These are phyloP conservation scores for Anisognathus igniventris DNA, from an alignment of 2,797 vertebrate genomes.

Conservation along the genomic window DNA sequence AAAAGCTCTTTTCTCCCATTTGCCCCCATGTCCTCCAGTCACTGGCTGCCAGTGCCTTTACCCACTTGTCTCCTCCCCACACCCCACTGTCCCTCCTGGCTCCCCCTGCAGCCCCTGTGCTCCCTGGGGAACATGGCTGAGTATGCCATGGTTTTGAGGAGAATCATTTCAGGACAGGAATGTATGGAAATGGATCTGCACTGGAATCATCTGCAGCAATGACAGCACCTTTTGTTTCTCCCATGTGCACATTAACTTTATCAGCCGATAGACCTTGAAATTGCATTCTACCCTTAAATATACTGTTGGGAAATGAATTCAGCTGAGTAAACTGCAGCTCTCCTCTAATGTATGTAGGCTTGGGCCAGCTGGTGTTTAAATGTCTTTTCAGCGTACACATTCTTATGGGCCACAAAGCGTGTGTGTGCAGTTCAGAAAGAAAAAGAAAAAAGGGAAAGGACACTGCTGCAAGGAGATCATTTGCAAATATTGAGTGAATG, in stretches of 20 bases:
- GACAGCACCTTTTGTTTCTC: slow-evolving; percentile 37
- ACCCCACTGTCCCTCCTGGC: too few relatives aligned
- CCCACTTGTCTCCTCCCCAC: background rate
- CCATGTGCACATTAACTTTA: background rate
- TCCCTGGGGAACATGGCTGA: rapidly evolving
- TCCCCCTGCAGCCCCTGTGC: background rate
- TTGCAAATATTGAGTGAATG: slow-evolving; percentile 33
- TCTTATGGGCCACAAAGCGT: background rate
- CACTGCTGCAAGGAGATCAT: background rate
- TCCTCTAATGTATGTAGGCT: background rate
- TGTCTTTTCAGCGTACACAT: background rate
- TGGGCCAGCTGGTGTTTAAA: slow-evolving; percentile 22
- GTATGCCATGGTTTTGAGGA: background rate
- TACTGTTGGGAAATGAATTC: slow-evolving; percentile 47
- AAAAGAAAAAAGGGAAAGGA: background rate
- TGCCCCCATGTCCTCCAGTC: rapidly evolving
- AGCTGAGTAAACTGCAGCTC: slow-evolving; percentile 36
- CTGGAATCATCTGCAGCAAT: background rate
- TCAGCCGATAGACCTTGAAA: slow-evolving; percentile 45
- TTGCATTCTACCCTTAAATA: slow-evolving; percentile 50
- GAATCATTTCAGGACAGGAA: background rate
- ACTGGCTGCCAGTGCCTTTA: background rate
- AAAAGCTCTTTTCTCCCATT: background rate
- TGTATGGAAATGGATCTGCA: background rate
- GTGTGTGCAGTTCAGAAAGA: background rate